Base-by-base conservation (phyloP, 2,888 invertebrate genomes). In the Matsumyia berberina region DNA sequence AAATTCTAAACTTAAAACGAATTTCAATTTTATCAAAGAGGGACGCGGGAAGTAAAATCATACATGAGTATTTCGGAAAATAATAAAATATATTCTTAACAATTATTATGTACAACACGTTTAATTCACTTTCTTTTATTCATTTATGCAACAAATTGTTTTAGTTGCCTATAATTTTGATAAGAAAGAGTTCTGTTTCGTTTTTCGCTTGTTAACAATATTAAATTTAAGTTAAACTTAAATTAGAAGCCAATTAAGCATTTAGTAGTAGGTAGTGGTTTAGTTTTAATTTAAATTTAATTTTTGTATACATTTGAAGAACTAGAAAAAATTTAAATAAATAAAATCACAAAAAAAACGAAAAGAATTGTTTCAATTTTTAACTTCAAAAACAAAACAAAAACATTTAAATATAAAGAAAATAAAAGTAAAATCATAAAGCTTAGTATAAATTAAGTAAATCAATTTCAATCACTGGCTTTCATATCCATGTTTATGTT, bases 221-320 rank as follows among this genome's bases (percentile, higher is more conserved):
- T 55, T 8, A 29, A 57, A 67, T 83, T 83, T 79, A 83, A 83
- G 83, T 83, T 74, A 8, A 37, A 83, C 83, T 83, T 83, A 74
- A 72, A 60, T 60, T 35, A 46, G 73, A 67, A 62, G 42, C 53
- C 49, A 78, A 77, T 67, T 62, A 67, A 57, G 44, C 35, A 62
- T 53, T 24, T 49, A 15, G 29, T 39, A 44, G 44, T 53, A 39
- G 17, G 1, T 24, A 33, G 5, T 11, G 17, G n/a, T 37, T n/a
- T 11, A 12, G 39, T 74, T 44, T 58, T 33, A 6, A 12, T 58
- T 37, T 74, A 39, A 7, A 33, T 51, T 51, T 64, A 19, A 42
- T 58, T 80, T 82, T 80, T 87, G 87, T 87, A 87, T 87, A 87
- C 86, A 83, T 57, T 60, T 64, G 62, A 57, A 51, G 33, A 81